A percentile compares a stretch with the other conserved stretches of the same genome.
phyloP scores from a whole-genome alignment of 2,113 vertebrate species.

The Pelusios castaneus region DNA sequence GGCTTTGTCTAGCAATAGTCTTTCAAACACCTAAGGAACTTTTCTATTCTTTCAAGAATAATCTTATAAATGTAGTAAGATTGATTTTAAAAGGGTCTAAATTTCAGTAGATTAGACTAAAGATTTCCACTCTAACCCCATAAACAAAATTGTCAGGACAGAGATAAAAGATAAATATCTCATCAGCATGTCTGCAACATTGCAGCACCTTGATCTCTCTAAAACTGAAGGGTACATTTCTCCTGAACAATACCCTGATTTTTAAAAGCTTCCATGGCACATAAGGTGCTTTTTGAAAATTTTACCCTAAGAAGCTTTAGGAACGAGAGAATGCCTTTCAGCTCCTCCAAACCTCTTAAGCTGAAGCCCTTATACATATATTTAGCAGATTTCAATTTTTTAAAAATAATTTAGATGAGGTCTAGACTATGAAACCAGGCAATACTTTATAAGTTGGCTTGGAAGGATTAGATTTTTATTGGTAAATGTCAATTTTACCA shows the following conservation, averaged over 20 bases:
- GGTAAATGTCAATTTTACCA: too few species aligned
- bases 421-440: too few species aligned
- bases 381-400: background rate
- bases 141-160: too few species aligned
- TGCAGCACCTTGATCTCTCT: too few species aligned
- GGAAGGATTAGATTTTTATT: too few species aligned
- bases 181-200: too few species aligned
- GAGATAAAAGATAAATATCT: too few species aligned
- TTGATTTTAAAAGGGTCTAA: too few species aligned
- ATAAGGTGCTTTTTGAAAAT: slow-evolving; percentile 3
- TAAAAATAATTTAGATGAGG: background rate
- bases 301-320: slow-evolving; percentile 31
- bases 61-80: background rate
- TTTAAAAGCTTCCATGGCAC: slow-evolving; percentile 15
- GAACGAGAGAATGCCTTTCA: slow-evolving; percentile 53
- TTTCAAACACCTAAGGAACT: background rate
- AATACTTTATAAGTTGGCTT: too few species aligned
- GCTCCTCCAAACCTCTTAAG: slow-evolving; percentile 1
- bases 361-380: background rate
- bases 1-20: background rate
- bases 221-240: background rate
- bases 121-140: too few species aligned
- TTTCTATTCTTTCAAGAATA: background rate
- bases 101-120: too few species aligned
- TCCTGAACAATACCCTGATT: background rate